Conservation (phyloP, 2,888 invertebrate genomes). For the Strigamia crassipes region DNA sequence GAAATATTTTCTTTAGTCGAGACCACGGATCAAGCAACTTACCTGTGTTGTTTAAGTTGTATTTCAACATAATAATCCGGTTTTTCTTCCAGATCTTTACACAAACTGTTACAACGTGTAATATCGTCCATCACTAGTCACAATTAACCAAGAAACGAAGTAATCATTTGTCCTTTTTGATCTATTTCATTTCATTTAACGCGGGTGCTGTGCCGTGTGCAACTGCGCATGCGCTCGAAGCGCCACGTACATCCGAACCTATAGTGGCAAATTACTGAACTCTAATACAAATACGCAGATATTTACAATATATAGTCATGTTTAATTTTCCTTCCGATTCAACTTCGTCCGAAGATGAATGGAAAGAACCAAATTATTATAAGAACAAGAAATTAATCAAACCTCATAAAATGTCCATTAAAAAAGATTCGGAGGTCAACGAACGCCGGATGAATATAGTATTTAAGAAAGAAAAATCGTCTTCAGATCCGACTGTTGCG, state of each 20-base stretch:
- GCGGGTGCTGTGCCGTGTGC: too few species aligned
- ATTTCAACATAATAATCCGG: slow-evolving; percentile 9
- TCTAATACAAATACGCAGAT: background rate
- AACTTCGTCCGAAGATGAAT: background rate
- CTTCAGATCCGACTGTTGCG: background rate
- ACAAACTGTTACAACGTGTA: background rate
- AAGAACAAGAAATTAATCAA: background rate
- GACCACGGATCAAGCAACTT: background rate
- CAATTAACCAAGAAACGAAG: too few species aligned
- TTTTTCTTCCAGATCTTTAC: background rate
- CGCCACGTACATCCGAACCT: too few species aligned
- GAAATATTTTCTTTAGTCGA: background rate
- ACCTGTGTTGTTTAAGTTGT: background rate
- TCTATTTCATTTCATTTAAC: too few species aligned
- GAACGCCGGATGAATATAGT: background rate
- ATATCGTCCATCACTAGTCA: background rate
- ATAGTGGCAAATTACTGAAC: too few species aligned
- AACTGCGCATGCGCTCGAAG: too few species aligned
- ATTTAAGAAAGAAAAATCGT: background rate
- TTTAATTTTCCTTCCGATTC: background rate
- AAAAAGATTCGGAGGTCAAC: background rate
- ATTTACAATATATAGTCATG: background rate
- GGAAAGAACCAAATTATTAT: background rate
- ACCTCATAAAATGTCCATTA: background rate
- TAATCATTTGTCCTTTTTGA: too few species aligned